phyloP scores from a whole-genome alignment of 2,888 invertebrate species.

The Lasioglossum malachurum region DNA sequence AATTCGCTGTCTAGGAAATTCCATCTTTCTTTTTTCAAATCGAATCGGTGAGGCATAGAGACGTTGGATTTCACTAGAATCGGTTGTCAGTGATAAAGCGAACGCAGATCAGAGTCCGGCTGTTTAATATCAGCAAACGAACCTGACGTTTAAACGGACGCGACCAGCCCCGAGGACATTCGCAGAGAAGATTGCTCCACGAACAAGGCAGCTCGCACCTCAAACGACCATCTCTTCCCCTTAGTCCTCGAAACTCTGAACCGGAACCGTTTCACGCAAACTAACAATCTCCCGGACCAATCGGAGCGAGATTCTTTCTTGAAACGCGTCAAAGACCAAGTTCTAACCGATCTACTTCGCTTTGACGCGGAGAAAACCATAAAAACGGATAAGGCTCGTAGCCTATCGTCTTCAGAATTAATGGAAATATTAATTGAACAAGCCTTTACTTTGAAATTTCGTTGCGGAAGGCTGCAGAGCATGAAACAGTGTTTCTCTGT shows the following conservation, averaged over 20 bases:
- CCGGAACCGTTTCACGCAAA: background rate
- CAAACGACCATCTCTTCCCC: background rate
- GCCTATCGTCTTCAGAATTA: background rate
- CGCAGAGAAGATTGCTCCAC: conserved; percentile 34
- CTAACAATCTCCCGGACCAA: background rate
- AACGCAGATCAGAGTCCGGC: no score
- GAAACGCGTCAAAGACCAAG: background rate
- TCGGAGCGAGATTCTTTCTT: background rate
- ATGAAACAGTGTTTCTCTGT: background rate
- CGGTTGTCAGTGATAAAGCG: background rate
- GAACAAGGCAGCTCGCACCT: background rate
- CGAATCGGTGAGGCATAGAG: background rate
- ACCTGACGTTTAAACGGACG: background rate
- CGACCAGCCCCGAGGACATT: background rate
- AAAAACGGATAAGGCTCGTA: background rate
- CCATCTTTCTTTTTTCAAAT: background rate
- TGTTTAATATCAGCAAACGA: conserved; percentile 9
- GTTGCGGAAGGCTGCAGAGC: background rate
- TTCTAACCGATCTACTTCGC: background rate
- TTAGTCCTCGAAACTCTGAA: background rate
- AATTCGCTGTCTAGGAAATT: background rate
- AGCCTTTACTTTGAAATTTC: background rate
- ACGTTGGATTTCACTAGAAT: background rate
- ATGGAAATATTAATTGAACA: background rate
- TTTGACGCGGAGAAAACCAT: background rate